Conservation (phyloP, 2,888 invertebrate genomes). For the Mylabris sibirica region DNA sequence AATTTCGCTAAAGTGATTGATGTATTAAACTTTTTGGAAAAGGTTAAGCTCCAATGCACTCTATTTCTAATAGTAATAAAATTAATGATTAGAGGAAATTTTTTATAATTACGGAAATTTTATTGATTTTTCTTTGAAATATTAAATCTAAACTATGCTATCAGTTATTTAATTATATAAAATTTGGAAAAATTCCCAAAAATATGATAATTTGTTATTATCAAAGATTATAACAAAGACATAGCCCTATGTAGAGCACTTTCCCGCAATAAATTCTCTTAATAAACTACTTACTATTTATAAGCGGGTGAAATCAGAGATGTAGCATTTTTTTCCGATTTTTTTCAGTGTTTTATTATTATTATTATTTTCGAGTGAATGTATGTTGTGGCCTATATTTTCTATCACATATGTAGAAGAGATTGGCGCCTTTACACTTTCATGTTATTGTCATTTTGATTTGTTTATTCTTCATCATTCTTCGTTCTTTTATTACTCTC, state of each 20-base stretch:
- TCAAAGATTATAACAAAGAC: not conserved
- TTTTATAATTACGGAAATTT: slow-evolving; percentile 2
- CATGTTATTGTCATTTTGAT: slow-evolving; percentile 32
- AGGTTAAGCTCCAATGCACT: not conserved
- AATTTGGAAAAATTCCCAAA: not conserved
- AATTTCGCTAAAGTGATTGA: not conserved
- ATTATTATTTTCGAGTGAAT: slow-evolving; percentile 45
- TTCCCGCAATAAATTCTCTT: slow-evolving; percentile 49
- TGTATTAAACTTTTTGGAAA: not conserved
- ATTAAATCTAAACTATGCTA: not conserved
- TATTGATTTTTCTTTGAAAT: not conserved
- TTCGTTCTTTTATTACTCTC: slow-evolving; percentile 9
- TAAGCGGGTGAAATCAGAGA: slow-evolving; percentile 53
- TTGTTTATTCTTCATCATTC: slow-evolving; percentile 19
- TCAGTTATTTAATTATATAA: not conserved
- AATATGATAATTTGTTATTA: not conserved
- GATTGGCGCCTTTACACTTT: slow-evolving; percentile 43
- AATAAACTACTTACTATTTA: slow-evolving; percentile 52
- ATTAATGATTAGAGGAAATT: not conserved
- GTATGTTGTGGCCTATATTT: slow-evolving; percentile 55
- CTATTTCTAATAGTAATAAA: not conserved
- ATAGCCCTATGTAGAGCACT: slow-evolving; percentile 47
- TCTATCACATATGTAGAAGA: slow-evolving; percentile 45
- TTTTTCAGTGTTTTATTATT: not conserved
- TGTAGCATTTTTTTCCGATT: slow-evolving; percentile 33